Evolutionary conservation across 2,888 invertebrate species (phyloP).

Genomic region (Drosophila mercatorum): DNA sequence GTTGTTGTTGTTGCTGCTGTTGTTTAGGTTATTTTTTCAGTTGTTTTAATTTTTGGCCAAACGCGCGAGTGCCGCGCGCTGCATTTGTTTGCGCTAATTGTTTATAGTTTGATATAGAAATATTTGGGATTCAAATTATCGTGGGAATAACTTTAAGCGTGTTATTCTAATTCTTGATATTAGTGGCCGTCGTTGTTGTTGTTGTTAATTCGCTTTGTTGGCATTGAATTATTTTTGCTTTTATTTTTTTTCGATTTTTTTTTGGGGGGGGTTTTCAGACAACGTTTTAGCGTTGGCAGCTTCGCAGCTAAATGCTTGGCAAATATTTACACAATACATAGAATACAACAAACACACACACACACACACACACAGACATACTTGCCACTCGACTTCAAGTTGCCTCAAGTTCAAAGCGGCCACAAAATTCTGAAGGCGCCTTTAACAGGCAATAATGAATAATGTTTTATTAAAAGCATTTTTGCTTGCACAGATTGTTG

Average conservation of each 20-base stretch:
- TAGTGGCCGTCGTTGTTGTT: conserved; percentile 28
- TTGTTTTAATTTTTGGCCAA: conserved; percentile 51
- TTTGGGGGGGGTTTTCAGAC: not conserved
- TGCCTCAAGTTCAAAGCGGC: conserved; percentile 13
- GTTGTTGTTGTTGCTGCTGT: conserved; percentile 16
- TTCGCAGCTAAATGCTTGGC: conserved; percentile 71
- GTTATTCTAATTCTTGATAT: conserved; percentile 52
- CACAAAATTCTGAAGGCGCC: not conserved
- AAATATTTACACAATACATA: conserved; percentile 75
- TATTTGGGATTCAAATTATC: conserved; percentile 76
- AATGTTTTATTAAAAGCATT: conserved; percentile 7
- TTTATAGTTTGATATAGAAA: conserved; percentile 77
- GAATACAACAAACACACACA: conserved; percentile 6
- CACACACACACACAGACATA: not conserved
- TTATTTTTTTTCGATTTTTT: conserved; percentile 16
- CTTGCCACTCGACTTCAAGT: conserved; percentile 3
- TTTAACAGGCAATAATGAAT: not conserved
- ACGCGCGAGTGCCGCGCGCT: conserved; percentile 1
- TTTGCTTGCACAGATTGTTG: conserved; percentile 2
- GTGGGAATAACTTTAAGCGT: conserved; percentile 58
- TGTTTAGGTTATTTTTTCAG: conserved; percentile 14
- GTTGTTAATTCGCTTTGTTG: conserved; percentile 42
- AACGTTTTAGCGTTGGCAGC: conserved; percentile 24
- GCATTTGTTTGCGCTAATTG: conserved; percentile 76
- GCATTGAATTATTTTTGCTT: conserved; percentile 14